phyloP scores from a whole-genome alignment of 2,113 vertebrate genomes.

The Vidua macroura region DNA sequence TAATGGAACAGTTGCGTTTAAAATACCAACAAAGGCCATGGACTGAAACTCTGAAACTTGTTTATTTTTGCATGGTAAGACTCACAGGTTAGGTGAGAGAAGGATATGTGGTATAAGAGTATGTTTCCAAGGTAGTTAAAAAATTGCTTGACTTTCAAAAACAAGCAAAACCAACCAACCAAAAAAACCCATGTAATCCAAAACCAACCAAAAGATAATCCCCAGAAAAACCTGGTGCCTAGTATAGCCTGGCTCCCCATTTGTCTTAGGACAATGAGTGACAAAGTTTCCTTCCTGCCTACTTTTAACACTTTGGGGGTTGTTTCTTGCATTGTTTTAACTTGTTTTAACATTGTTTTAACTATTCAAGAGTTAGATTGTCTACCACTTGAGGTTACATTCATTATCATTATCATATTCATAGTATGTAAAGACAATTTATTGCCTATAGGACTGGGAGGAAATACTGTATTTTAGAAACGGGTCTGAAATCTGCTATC shows the following conservation, averaged over 20 bases:
- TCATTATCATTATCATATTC: not conserved
- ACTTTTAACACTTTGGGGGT: not conserved
- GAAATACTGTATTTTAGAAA: not conserved
- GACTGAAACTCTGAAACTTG: constrained; percentile 81
- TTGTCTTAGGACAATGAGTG: not conserved
- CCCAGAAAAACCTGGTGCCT: not conserved
- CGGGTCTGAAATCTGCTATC: not conserved
- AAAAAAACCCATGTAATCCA: not conserved
- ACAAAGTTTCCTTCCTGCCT: not conserved
- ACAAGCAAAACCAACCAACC: not conserved
- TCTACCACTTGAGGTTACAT: not conserved
- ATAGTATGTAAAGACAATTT: not conserved
- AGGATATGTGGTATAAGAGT: not conserved
- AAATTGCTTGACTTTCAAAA: not conserved
- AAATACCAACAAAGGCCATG: constrained; percentile 82
- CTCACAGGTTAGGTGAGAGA: not conserved
- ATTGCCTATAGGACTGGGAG: not conserved
- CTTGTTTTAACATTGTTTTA: not conserved
- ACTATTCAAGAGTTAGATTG: not conserved
- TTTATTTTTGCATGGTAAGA: constrained; percentile 82
- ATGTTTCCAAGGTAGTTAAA: not conserved
- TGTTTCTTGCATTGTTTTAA: not conserved
- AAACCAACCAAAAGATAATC: not conserved
- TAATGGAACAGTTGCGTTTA: constrained; percentile 67
- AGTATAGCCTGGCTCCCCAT: not conserved